Percentiles rank a stretch among this genome's conserved stretches.
These are phyloP conservation scores for Coracias cyanogaster DNA, from an alignment of 2,797 vertebrate species.

Conservation along the genomic window DNA sequence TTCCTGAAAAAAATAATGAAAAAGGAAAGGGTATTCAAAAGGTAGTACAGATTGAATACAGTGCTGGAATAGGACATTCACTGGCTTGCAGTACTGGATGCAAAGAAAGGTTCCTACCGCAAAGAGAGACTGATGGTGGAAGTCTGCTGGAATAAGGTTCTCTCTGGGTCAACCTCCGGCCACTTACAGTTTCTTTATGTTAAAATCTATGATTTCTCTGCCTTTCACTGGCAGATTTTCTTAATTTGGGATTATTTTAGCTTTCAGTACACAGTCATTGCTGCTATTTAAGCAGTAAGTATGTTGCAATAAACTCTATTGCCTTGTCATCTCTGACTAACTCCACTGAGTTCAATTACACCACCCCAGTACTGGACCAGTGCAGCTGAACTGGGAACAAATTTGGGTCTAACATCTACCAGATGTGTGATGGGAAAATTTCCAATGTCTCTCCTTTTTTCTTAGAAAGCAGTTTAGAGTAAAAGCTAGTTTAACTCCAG, in stretches of 20 bases:
- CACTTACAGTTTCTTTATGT: background rate
- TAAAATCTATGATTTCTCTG: background rate
- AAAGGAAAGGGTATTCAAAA: background rate
- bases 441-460: constrained; percentile 51
- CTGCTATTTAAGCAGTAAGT: background rate
- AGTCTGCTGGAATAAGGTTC: background rate
- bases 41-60: background rate
- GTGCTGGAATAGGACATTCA: background rate
- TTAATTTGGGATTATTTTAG: background rate
- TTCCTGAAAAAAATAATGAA: background rate
- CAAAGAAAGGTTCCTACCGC: background rate
- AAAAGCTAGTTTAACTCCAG: constrained; percentile 18
- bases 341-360: constrained; percentile 23
- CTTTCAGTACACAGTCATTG: background rate
- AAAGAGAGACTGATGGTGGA: background rate
- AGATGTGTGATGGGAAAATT: constrained; percentile 60
- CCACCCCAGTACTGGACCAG: constrained; percentile 33
- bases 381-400: constrained; percentile 65
- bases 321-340: constrained; percentile 33
- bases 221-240: background rate
- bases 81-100: background rate
- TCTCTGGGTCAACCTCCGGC: background rate
- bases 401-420: constrained; percentile 54
- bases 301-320: constrained; percentile 2
- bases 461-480: constrained; percentile 59